Evolutionary conservation across 2,888 invertebrate genomes (phyloP).

Genomic region (Luffia ferchaultella): DNA sequence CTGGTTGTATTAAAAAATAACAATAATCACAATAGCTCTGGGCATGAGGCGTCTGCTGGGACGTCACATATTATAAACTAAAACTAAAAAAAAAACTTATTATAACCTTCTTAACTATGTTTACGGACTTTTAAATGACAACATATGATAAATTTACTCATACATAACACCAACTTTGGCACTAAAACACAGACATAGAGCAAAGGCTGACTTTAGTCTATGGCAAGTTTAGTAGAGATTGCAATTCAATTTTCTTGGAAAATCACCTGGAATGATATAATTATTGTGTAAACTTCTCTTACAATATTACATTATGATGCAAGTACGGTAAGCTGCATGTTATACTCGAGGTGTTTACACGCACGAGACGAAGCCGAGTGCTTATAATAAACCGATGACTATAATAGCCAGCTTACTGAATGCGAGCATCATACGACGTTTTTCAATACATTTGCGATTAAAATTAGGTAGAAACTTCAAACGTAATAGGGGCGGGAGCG

Average conservation of each 20-base stretch:
- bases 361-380: constrained; percentile 21
- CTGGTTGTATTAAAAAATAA: constrained; percentile 18
- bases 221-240: constrained; percentile 21
- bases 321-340: too few relatives aligned
- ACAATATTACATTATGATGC: too few relatives aligned
- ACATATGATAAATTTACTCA: constrained; percentile 34
- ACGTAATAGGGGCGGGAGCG: too few relatives aligned
- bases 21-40: constrained; percentile 49
- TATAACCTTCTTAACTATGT: constrained; percentile 25
- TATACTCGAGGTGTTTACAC: not conserved
- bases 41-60: constrained; percentile 32
- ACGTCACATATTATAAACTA: constrained; percentile 32
- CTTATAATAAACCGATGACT: too few relatives aligned
- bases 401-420: too few relatives aligned
- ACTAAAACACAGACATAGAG: constrained; percentile 31
- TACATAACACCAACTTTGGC: constrained; percentile 44
- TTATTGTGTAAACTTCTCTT: constrained; percentile 5
- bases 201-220: constrained; percentile 23
- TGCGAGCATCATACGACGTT: too few relatives aligned
- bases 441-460: too few relatives aligned
- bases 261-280: constrained; percentile 8
- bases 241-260: not conserved
- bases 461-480: too few relatives aligned
- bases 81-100: constrained; percentile 32
- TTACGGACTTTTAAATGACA: constrained; percentile 32